These are phyloP conservation scores for Conus betulinus DNA, from an alignment of 1,140 invertebrate species.

Conservation along the genomic window DNA sequence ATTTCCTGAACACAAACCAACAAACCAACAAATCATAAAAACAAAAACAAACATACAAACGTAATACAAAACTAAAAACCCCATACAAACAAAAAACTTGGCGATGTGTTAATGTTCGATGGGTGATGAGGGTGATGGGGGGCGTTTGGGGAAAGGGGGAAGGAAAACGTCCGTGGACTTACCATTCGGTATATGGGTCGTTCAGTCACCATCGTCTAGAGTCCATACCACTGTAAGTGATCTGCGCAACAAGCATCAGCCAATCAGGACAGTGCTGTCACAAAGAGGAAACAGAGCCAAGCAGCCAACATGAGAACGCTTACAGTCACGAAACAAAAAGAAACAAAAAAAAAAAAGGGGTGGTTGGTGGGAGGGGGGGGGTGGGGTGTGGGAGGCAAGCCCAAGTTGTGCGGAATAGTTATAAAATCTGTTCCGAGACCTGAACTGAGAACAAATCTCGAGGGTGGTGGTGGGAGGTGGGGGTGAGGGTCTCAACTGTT, in stretches of 20 bases:
- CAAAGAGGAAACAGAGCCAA: neutral
- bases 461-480: too few relatives aligned
- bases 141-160: neutral
- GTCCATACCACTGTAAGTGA: neutral
- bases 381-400: neutral
- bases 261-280: neutral
- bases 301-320: neutral
- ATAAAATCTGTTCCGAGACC: too few relatives aligned
- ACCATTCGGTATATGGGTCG: neutral
- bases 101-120: too few relatives aligned
- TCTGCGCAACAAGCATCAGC: neutral
- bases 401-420: neutral
- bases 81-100: neutral
- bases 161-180: neutral
- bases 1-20: too few relatives aligned
- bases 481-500: too few relatives aligned
- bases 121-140: too few relatives aligned
- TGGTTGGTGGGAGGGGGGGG: neutral
- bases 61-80: too few relatives aligned
- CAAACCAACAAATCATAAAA: too few relatives aligned
- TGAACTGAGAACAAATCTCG: too few relatives aligned
- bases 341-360: neutral
- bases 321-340: neutral
- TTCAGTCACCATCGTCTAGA: slow-evolving; percentile 7
- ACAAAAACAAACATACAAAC: too few relatives aligned